Conservation (phyloP, 1,140 invertebrate genomes). For the Ceratosolen solmsi region DNA sequence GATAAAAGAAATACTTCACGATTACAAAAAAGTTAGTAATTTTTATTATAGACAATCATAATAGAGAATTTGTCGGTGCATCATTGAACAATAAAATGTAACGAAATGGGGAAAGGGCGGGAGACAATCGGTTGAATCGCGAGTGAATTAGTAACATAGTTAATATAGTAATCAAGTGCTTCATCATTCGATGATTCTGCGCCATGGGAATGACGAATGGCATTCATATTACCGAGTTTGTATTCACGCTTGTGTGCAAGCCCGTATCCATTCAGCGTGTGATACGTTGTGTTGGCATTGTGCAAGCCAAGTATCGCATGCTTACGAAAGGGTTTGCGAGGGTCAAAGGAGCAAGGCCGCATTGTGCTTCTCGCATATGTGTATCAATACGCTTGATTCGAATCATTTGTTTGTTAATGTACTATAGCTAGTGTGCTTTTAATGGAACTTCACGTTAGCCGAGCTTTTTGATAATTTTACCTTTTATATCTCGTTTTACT, state of each 20-base stretch:
- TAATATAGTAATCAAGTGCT: slow-evolving; percentile 71
- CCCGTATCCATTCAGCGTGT: slow-evolving; percentile 55
- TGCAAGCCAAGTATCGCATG: slow-evolving; percentile 54
- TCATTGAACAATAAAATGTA: too few relatives aligned
- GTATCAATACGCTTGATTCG: background rate
- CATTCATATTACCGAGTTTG: slow-evolving; percentile 26
- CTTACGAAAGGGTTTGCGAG: slow-evolving; percentile 27
- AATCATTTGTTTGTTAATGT: slow-evolving; percentile 38
- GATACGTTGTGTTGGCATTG: slow-evolving; percentile 66
- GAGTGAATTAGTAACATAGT: slow-evolving; percentile 67
- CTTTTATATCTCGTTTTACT: background rate
- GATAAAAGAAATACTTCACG: too few relatives aligned
- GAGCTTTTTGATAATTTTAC: slow-evolving; percentile 24
- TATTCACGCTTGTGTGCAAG: slow-evolving; percentile 17
- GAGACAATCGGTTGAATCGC: slow-evolving; percentile 7
- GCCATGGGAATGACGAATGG: slow-evolving; percentile 60
- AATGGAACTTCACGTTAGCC: background rate
- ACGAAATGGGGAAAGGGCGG: too few relatives aligned
- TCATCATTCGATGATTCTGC: slow-evolving; percentile 69
- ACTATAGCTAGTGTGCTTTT: background rate
- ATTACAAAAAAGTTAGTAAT: too few relatives aligned
- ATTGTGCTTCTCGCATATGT: background rate
- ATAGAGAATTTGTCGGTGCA: too few relatives aligned
- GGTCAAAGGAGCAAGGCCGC: too few relatives aligned
- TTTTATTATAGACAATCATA: too few relatives aligned